These are phyloP conservation scores for Apolygus lucorum DNA, from an alignment of 1,140 invertebrate genomes.

Conservation along the genomic window DNA sequence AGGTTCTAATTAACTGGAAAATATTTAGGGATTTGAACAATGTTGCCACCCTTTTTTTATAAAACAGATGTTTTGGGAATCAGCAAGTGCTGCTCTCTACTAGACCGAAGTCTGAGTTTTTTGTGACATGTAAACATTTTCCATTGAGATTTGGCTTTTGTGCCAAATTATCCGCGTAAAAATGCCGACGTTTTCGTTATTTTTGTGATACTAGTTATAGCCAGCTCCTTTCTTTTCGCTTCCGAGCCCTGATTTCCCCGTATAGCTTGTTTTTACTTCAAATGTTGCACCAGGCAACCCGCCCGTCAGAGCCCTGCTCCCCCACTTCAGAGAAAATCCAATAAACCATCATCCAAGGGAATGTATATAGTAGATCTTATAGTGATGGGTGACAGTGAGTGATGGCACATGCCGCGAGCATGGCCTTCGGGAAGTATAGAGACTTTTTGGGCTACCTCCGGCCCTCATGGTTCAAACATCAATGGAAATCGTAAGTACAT, in stretches of 20 bases:
- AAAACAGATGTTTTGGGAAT: neutral
- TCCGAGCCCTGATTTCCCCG: neutral
- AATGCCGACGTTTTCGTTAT: neutral
- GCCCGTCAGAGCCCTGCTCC: neutral
- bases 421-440: conserved; percentile 17
- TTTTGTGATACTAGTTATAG: neutral
- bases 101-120: neutral
- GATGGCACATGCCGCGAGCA: conserved; percentile 13
- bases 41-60: neutral
- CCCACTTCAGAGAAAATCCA: neutral
- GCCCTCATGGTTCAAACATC: neutral
- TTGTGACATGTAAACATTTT: conserved; percentile 3
- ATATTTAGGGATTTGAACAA: too few relatives aligned
- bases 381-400: neutral
- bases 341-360: neutral
- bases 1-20: too few relatives aligned
- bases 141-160: neutral
- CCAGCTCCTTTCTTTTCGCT: neutral
- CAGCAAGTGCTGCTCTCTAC: neutral
- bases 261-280: neutral
- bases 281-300: neutral
- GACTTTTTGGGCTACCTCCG: conserved; percentile 9
- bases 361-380: neutral
- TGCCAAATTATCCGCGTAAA: neutral
- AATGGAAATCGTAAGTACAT: conserved; percentile 6